Base-by-base conservation (phyloP, 2,113 vertebrate genomes). In the Pachypanchax playfairii region DNA sequence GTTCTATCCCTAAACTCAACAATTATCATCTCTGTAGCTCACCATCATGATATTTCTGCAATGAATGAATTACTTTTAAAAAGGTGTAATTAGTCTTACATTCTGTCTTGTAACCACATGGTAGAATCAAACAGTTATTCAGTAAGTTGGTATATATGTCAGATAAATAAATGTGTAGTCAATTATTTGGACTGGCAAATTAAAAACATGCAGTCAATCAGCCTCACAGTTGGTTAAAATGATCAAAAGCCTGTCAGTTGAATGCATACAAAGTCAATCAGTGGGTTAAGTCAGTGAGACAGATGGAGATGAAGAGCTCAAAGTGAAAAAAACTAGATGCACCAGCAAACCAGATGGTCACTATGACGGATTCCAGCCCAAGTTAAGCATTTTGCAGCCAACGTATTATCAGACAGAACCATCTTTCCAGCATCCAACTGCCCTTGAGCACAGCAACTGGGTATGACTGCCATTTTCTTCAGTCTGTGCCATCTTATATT, bases 241-340 rank as follows among this genome's bases (percentile, higher is more conserved):
- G 25, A 63, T 69, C 31, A 55, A 52, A 51, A 52, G 48, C 38
- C 28, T 56, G 59, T 70, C 29, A 43, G 67, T 51, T 12, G 25
- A 39, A 57, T 51, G 56, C 58, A 44, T n/a, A 29, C 51, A 51
- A 62, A 73, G 55, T 75, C 78, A 63, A 65, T 76, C 69, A 69
- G 62, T 68, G 67, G 81, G 76, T 84, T 77, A 74, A 73, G 68
- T 68, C 57, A 76, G 29, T 39, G 67, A 73, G 75, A 65, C 85
- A 83, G 80, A 73, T 65, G 65, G 67, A 74, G 75, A 83, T 84
- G 68, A 82, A 85, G 62, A 74, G 71, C 80, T 84, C 80, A 87
- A 71, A 84, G 43, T 71, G 5, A 66, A 18, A 26, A 59, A 62
- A 72, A 28, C 35, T 68, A 56, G 67, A 71, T 60, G 49, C 55